Conservation (phyloP, 1,140 invertebrate species). For the Drosophila persimilis region DNA sequence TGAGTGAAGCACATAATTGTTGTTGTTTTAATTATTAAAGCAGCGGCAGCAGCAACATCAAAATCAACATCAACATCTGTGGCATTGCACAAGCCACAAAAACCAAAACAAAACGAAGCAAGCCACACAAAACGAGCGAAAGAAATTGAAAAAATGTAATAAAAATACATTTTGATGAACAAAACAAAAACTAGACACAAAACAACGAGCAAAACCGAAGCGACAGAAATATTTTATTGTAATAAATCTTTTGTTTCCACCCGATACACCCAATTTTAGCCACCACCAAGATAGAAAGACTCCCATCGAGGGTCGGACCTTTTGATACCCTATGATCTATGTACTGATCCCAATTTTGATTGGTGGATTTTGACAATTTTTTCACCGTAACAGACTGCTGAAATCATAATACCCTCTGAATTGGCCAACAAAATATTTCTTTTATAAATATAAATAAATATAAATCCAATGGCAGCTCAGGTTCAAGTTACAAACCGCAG, state of each 20-base stretch:
- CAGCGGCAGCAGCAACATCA: constrained; percentile 23
- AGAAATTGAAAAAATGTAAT: constrained; percentile 77
- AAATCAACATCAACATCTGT: constrained; percentile 12
- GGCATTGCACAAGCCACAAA: constrained; percentile 60
- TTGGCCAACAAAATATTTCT: constrained; percentile 29
- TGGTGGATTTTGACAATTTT: too few relatives aligned
- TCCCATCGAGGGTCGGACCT: not conserved
- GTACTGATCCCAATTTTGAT: too few relatives aligned
- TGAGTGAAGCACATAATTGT: constrained; percentile 51
- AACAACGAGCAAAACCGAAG: constrained; percentile 16
- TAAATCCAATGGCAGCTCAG: constrained; percentile 34
- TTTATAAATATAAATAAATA: constrained; percentile 35
- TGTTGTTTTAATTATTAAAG: constrained; percentile 70
- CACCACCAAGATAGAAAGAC: constrained; percentile 6
- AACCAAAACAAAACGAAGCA: constrained; percentile 49
- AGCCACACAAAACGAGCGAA: constrained; percentile 55
- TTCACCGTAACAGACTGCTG: too few relatives aligned
- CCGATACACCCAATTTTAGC: constrained; percentile 29
- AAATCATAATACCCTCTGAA: too few relatives aligned
- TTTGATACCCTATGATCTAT: too few relatives aligned
- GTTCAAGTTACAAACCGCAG: constrained; percentile 57
- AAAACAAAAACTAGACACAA: constrained; percentile 40
- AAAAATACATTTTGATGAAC: constrained; percentile 74
- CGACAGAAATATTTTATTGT: constrained; percentile 70
- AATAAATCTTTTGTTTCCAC: constrained; percentile 77